Evolutionary conservation across 2,113 vertebrate genomes (phyloP).

Genomic region (Sebastes schlegelii): DNA sequence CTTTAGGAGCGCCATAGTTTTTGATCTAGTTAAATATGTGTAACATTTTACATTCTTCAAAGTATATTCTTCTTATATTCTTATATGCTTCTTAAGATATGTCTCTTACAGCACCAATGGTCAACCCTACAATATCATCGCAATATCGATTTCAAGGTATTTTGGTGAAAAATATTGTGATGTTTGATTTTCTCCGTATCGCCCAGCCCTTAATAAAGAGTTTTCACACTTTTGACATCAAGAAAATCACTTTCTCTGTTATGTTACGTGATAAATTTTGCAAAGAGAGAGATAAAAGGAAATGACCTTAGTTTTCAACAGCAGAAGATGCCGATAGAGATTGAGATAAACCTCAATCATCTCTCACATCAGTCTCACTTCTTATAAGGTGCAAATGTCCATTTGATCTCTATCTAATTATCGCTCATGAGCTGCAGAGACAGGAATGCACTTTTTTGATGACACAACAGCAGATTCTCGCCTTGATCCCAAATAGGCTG

Average conservation of each 20-base stretch:
- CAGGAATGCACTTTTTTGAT: conserved; percentile 66
- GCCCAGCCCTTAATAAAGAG: not conserved
- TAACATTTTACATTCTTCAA: too few relatives aligned
- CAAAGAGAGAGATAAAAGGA: not conserved
- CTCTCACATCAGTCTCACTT: conserved; percentile 6
- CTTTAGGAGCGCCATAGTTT: too few relatives aligned
- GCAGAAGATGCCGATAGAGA: conserved; percentile 12
- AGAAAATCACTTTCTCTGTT: not conserved
- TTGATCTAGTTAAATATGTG: too few relatives aligned
- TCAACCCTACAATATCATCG: too few relatives aligned
- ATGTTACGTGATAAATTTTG: not conserved
- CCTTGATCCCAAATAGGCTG: conserved; percentile 35
- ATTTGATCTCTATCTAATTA: conserved; percentile 40
- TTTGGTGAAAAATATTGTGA: too few relatives aligned
- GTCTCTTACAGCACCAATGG: too few relatives aligned
- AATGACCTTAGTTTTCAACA: not conserved
- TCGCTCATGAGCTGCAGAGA: conserved; percentile 39
- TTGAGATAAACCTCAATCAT: conserved; percentile 22
- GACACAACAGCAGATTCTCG: conserved; percentile 65
- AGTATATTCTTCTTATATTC: too few relatives aligned
- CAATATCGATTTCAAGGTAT: too few relatives aligned
- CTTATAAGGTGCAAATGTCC: not conserved
- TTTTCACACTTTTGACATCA: not conserved
- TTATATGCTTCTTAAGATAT: too few relatives aligned
- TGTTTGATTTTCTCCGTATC: too few relatives aligned